Conservation (phyloP, 92 coral and sea anemone species). For the Siderastrea siderea region DNA sequence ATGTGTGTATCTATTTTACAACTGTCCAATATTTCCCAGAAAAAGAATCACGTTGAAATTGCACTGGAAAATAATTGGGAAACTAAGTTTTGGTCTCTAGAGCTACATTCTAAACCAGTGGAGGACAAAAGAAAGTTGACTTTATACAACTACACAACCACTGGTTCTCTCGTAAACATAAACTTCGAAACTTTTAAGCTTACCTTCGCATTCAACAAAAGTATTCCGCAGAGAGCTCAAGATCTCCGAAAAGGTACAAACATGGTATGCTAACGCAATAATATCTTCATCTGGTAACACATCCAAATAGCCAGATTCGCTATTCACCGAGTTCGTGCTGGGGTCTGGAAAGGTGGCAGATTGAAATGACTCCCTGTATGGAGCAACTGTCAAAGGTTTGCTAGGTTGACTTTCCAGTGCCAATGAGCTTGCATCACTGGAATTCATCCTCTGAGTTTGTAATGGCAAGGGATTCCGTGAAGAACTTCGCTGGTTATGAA, state of each 20-base stretch:
- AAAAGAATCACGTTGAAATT: neutral
- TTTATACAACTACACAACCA: constrained; percentile 19
- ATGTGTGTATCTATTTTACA: too few species aligned
- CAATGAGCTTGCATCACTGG: constrained; percentile 29
- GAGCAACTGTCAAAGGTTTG: constrained; percentile 37
- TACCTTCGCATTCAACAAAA: constrained; percentile 90
- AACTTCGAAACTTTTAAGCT: neutral
- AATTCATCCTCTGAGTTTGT: constrained; percentile 7
- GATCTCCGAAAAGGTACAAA: constrained; percentile 93
- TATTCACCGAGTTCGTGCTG: constrained; percentile 87
- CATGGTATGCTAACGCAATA: constrained; percentile 90
- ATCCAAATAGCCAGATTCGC: constrained; percentile 86
- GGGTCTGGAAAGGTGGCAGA: constrained; percentile 79
- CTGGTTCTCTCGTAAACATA: constrained; percentile 11
- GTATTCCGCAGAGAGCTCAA: constrained; percentile 85
- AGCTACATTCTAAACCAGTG: neutral
- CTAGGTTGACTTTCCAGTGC: constrained; percentile 42
- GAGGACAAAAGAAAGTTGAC: constrained; percentile 13
- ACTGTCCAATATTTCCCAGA: constrained; percentile 6
- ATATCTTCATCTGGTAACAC: constrained; percentile 92
- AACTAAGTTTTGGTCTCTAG: neutral
- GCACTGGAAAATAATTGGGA: neutral
- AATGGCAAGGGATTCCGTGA: constrained; percentile 38
- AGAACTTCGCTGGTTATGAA: constrained; percentile 21
- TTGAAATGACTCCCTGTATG: constrained; percentile 77